Percentiles rank a stretch among this genome's conserved stretches.
Evolutionary conservation across 2,797 vertebrate genomes (phyloP).

Genomic region (Masticophis lateralis): DNA sequence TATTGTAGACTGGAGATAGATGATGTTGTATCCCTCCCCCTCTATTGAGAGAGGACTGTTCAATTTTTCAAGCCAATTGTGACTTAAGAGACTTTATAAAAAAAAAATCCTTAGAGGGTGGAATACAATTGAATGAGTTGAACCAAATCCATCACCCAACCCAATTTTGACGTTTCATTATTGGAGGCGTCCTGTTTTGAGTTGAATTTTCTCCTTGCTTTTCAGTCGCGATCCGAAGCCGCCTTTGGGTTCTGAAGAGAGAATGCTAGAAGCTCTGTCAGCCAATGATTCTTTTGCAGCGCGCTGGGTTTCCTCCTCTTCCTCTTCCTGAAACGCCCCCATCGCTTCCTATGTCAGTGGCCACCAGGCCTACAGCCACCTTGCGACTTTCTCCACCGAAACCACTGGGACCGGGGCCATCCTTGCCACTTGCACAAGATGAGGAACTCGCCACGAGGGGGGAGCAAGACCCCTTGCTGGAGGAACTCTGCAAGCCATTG

Average conservation of each 20-base stretch:
- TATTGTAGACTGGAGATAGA: no score
- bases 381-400: constrained; percentile 71
- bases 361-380: constrained; percentile 70
- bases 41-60: no score
- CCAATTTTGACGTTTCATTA: neutral
- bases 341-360: constrained; percentile 78
- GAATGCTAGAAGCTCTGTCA: constrained; percentile 72
- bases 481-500: constrained; percentile 94
- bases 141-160: neutral
- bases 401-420: constrained; percentile 69
- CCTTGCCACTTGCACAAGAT: constrained; percentile 78
- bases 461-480: constrained; percentile 87
- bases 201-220: constrained; percentile 44
- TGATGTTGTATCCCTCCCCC: no score
- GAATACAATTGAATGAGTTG: neutral
- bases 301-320: constrained; percentile 66
- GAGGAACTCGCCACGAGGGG: constrained; percentile 76
- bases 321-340: constrained; percentile 67
- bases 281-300: constrained; percentile 79
- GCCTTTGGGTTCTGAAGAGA: constrained; percentile 69
- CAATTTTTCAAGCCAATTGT: neutral
- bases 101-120: neutral
- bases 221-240: constrained; percentile 75
- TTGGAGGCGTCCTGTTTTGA: rapidly evolving
- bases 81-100: neutral